phyloP scores from a whole-genome alignment of 1,140 invertebrate genomes.

The Apis laboriosa region DNA sequence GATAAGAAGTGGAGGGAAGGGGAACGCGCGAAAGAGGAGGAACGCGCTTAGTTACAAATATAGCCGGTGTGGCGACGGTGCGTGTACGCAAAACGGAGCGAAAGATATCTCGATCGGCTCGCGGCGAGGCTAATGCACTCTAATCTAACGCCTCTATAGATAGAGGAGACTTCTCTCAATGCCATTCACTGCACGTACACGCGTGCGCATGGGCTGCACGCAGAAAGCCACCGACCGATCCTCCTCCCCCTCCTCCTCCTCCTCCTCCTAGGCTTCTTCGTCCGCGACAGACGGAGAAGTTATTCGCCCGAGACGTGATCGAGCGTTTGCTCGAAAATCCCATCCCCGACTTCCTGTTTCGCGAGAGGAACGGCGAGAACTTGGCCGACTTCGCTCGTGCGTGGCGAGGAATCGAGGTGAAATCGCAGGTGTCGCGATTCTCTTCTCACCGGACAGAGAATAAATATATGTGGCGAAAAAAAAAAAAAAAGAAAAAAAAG shows the following conservation, averaged over 20 bases:
- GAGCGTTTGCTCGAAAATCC: neutral
- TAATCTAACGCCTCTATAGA: slow-evolving; percentile 68
- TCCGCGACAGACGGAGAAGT: slow-evolving; percentile 45
- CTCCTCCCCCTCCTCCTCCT: slow-evolving; percentile 45
- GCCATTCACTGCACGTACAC: slow-evolving; percentile 68
- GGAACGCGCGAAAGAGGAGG: slow-evolving; percentile 1
- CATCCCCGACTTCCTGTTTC: neutral
- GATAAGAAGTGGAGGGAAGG: neutral
- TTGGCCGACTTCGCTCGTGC: too few species aligned
- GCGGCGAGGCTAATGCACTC: slow-evolving; percentile 67
- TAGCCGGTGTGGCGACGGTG: slow-evolving; percentile 48
- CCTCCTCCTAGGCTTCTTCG: slow-evolving; percentile 57
- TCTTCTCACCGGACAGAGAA: too few species aligned
- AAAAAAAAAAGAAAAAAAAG: neutral
- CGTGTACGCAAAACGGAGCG: slow-evolving; percentile 51
- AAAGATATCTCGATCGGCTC: slow-evolving; percentile 55
- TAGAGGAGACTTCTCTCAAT: slow-evolving; percentile 60
- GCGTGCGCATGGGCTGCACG: slow-evolving; percentile 41
- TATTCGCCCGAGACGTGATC: slow-evolving; percentile 38
- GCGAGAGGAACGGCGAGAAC: neutral
- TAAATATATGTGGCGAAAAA: too few species aligned
- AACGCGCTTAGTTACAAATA: slow-evolving; percentile 54
- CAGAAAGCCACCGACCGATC: slow-evolving; percentile 51
- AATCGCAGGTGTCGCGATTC: too few species aligned
- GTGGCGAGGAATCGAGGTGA: too few species aligned